Conservation (phyloP, 2,888 invertebrate genomes). For the Athalia rosae region DNA sequence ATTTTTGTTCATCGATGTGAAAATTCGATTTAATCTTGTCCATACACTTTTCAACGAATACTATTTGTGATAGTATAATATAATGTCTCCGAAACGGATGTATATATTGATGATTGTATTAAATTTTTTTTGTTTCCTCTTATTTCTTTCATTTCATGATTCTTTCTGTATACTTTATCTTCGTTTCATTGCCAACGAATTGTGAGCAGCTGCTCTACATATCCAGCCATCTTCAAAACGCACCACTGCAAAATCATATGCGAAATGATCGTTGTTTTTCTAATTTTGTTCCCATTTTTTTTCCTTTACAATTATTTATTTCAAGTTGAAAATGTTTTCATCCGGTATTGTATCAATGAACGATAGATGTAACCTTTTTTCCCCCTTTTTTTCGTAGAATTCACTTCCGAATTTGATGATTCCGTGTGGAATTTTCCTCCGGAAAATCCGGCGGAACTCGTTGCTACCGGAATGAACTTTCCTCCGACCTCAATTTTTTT, state of each 20-base stretch:
- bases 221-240: constrained; percentile 55
- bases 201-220: constrained; percentile 44
- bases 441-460: constrained; percentile 45
- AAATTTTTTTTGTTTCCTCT: background rate
- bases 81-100: no score
- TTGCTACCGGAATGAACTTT: constrained; percentile 48
- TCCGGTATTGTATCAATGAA: constrained; percentile 2
- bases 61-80: no score
- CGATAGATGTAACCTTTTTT: constrained; percentile 52
- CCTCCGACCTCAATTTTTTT: constrained; percentile 53
- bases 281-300: background rate
- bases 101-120: background rate
- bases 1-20: no score
- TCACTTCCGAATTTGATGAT: constrained; percentile 43
- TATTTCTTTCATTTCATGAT: background rate
- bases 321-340: background rate
- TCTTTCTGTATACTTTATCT: constrained; percentile 43
- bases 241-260: constrained; percentile 50
- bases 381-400: constrained; percentile 56
- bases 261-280: no score
- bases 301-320: constrained; percentile 1
- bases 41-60: no score
- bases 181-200: constrained; percentile 48
- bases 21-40: no score
- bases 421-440: constrained; percentile 51